Evolutionary conservation across 2,888 invertebrate species (phyloP), one percentile per base, ranked within the genome.

Genomic region (Pardosa pseudoannulata): DNA sequence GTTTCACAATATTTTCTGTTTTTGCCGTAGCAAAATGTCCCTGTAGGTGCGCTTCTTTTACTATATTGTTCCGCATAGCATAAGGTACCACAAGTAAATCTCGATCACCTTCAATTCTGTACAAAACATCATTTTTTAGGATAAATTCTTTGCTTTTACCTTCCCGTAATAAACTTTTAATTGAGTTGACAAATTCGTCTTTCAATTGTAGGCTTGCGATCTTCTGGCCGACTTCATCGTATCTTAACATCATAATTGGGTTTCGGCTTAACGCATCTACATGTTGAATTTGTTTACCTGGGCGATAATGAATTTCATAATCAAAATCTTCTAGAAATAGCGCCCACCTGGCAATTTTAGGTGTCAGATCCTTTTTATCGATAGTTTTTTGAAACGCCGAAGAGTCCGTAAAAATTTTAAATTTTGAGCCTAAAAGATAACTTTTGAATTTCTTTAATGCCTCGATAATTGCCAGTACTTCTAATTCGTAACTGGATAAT

Each of bases 261-360:
- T 67, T 19, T 6, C 75, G 72, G 23, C 73, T 80, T 1, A 80
- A 19, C 0, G 82, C 75, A 50, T 82, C 82, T 0, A 82, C 82
- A n/a, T 82, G 82, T n/a, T 31, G 27, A 70, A 75, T 82, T 62
- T 62, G 23, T 16, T 9, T 5, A 13, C 70, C 82, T 27, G 76
- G 29, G 5, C 76, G 9, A 23, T 83, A 71, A 0, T 29, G 5
- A 16, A 82, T 32, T 29, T 71, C 71, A 13, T 71, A 76, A 23
- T 70, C 27, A 41, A 82, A 82, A 6, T 82, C 71, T 41, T 76
- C 32, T 29, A 76, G 13, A 0, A 31, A 39, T 0, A 83, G 19
- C 11, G 41, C 23, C 65, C 83, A 83, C 46, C 76, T n/a, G 76
- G n/a, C n/a, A n/a, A n/a, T n/a, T n/a, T n/a, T n/a, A n/a, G n/a